Evolutionary conservation across 2,888 invertebrate species (phyloP).

Genomic region (Dynastes tityus): DNA sequence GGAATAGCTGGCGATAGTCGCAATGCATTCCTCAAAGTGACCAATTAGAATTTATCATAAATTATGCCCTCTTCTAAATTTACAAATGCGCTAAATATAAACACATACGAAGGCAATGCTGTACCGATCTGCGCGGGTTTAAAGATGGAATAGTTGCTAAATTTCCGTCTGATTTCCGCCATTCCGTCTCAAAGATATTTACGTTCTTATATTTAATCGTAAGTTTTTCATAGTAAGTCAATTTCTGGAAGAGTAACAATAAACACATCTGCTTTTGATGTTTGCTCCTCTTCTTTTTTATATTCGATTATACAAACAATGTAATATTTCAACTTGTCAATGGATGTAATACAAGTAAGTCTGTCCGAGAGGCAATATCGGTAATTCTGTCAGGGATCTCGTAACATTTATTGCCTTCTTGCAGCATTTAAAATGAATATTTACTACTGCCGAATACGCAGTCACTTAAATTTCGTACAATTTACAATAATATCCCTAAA

Average conservation of each 20-base stretch:
- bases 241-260: slow-evolving; percentile 41
- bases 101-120: slow-evolving; percentile 7
- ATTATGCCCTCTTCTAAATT: slow-evolving; percentile 41
- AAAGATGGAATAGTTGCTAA: slow-evolving; percentile 25
- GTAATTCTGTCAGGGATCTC: slow-evolving; percentile 44
- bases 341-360: slow-evolving; percentile 46
- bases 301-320: slow-evolving; percentile 43
- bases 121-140: background rate
- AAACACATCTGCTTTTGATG: slow-evolving; percentile 46
- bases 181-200: slow-evolving; percentile 45
- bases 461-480: slow-evolving; percentile 41
- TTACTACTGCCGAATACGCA: slow-evolving; percentile 43
- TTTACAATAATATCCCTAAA: slow-evolving; percentile 46
- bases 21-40: slow-evolving; percentile 35
- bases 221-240: slow-evolving; percentile 45
- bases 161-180: slow-evolving; percentile 43
- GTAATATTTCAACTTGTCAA: slow-evolving; percentile 46
- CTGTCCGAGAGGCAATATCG: slow-evolving; percentile 32
- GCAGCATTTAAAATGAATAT: slow-evolving; percentile 43
- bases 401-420: slow-evolving; percentile 40
- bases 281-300: slow-evolving; percentile 34
- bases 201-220: slow-evolving; percentile 35
- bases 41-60: slow-evolving; percentile 40
- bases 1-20: too few species aligned
- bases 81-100: slow-evolving; percentile 42